These are phyloP conservation scores for Panopea generosa DNA, from an alignment of 2,888 invertebrate species.

Conservation along the genomic window DNA sequence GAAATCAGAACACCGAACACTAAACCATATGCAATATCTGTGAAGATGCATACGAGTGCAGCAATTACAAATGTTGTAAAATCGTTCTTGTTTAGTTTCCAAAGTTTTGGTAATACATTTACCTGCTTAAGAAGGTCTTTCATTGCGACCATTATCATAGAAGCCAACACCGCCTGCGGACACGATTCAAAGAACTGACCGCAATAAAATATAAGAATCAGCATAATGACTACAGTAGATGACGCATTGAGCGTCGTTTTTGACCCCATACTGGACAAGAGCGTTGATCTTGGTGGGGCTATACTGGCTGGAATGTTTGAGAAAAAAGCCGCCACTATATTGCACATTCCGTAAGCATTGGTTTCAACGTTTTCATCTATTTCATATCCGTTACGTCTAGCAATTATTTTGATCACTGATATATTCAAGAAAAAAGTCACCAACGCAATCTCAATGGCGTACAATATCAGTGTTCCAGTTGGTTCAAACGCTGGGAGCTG, in stretches of 20 bases:
- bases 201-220: slow-evolving; percentile 75
- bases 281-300: slow-evolving; percentile 78
- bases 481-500: slow-evolving; percentile 62
- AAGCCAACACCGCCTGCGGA: slow-evolving; percentile 82
- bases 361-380: slow-evolving; percentile 83
- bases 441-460: slow-evolving; percentile 70
- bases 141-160: slow-evolving; percentile 85
- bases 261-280: slow-evolving; percentile 77
- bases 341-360: slow-evolving; percentile 82
- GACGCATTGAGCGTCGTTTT: slow-evolving; percentile 70
- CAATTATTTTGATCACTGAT: slow-evolving; percentile 80
- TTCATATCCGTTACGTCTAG: slow-evolving; percentile 80
- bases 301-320: slow-evolving; percentile 83
- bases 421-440: slow-evolving; percentile 68
- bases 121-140: slow-evolving; percentile 88
- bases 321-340: slow-evolving; percentile 83
- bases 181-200: slow-evolving; percentile 78
- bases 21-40: slow-evolving; percentile 81
- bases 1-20: slow-evolving; percentile 75
- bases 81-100: slow-evolving; percentile 91
- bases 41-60: slow-evolving; percentile 67
- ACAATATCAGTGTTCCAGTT: slow-evolving; percentile 46
- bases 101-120: slow-evolving; percentile 89
- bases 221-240: slow-evolving; percentile 73
- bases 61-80: slow-evolving; percentile 86